A percentile compares a stretch with the other conserved stretches of the same genome.
Conservation (phyloP, 1,140 invertebrate genomes). For the Meteorus sp. region DNA sequence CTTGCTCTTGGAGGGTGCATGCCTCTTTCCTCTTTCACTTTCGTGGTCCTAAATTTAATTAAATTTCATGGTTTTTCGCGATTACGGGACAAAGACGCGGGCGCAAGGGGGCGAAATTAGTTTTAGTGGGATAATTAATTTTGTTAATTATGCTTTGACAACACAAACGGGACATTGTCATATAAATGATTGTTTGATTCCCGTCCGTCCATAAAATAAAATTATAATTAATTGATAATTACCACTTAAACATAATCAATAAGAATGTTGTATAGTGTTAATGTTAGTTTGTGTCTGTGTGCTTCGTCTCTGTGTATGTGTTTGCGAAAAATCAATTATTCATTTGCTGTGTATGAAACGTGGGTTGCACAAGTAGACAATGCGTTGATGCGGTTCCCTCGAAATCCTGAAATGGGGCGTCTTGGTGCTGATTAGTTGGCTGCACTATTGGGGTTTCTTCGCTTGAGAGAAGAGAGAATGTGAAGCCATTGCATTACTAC, state of each 20-base stretch:
- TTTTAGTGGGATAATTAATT: slow-evolving; percentile 58
- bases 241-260: background rate
- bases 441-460: slow-evolving; percentile 18
- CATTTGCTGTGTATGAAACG: background rate
- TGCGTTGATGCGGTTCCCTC: background rate
- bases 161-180: background rate
- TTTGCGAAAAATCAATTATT: background rate
- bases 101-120: slow-evolving; percentile 53
- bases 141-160: slow-evolving; percentile 54
- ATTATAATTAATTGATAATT: no score
- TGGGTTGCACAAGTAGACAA: background rate
- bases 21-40: slow-evolving; percentile 46
- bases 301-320: background rate
- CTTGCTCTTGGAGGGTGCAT: slow-evolving; percentile 12
- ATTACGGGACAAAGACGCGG: slow-evolving; percentile 53
- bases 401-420: slow-evolving; percentile 14
- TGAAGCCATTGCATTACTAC: slow-evolving; percentile 21
- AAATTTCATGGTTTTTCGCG: slow-evolving; percentile 61
- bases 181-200: slow-evolving; percentile 4
- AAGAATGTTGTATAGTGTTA: no score
- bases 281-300: background rate
- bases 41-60: slow-evolving; percentile 60
- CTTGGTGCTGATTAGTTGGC: slow-evolving; percentile 25
- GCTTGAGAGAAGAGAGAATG: slow-evolving; percentile 2
- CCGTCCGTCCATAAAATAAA: no score